Percentiles rank a stretch among this genome's conserved stretches.
Conservation (phyloP, 2,888 invertebrate genomes). For the Poecilus cupreus region DNA sequence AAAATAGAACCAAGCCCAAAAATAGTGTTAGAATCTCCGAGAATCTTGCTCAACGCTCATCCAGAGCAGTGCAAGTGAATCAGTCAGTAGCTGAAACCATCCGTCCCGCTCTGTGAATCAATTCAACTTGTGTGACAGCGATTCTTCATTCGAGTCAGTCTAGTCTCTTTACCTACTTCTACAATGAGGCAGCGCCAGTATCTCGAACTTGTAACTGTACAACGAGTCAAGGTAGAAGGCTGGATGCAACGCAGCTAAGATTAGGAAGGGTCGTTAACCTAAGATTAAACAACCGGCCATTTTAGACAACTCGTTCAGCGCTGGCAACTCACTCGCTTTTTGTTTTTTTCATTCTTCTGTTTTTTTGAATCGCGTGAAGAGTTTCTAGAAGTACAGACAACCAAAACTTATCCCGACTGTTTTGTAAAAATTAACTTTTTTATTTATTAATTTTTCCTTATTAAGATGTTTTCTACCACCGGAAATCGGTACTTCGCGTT, state of each 20-base stretch:
- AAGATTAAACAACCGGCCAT: constrained; percentile 58
- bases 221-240: constrained; percentile 41
- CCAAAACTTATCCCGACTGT: neutral
- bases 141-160: neutral
- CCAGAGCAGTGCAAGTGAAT: constrained; percentile 25
- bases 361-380: constrained; percentile 19
- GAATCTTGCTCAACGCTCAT: neutral
- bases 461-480: too few relatives aligned
- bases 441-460: too few relatives aligned
- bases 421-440: too few relatives aligned
- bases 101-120: constrained; percentile 25
- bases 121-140: constrained; percentile 18
- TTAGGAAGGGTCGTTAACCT: constrained; percentile 68
- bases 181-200: constrained; percentile 3
- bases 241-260: constrained; percentile 67
- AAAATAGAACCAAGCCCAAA: neutral
- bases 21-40: constrained; percentile 11
- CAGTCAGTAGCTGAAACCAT: neutral
- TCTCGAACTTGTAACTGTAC: constrained; percentile 44
- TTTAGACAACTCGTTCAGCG: constrained; percentile 37
- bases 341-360: constrained; percentile 5
- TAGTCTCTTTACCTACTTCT: constrained; percentile 34
- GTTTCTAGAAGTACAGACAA: constrained; percentile 32
- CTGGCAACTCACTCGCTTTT: neutral
- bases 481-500: neutral